Conservation (phyloP, 92 coral and sea anemone species). For the Ricordea florida region DNA sequence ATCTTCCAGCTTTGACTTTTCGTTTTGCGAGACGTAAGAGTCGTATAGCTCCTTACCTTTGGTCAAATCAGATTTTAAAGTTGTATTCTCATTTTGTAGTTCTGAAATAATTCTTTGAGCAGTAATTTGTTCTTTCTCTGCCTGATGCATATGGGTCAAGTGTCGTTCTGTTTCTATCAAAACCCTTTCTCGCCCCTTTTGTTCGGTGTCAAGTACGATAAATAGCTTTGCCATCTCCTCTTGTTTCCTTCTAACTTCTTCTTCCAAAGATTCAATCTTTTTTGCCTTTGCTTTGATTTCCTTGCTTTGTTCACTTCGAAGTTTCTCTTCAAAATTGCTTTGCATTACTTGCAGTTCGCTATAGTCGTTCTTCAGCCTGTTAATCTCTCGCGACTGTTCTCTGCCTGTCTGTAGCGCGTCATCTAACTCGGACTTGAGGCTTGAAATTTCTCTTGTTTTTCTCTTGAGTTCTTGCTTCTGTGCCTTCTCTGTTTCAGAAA, state of each 20-base stretch:
- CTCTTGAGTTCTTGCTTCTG: conserved; percentile 25
- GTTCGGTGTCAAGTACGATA: conserved; percentile 78
- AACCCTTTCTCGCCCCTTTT: conserved; percentile 83
- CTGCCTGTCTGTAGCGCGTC: conserved; percentile 1
- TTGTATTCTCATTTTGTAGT: conserved; percentile 19
- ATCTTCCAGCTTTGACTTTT: conserved; percentile 61
- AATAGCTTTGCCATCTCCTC: conserved; percentile 59
- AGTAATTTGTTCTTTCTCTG: conserved; percentile 65
- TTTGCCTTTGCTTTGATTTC: conserved; percentile 57
- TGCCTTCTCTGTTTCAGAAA: conserved; percentile 22
- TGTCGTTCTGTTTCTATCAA: conserved; percentile 87
- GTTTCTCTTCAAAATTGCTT: conserved; percentile 43
- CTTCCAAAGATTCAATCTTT: conserved; percentile 56
- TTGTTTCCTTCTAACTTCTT: conserved; percentile 44
- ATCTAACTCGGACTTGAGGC: conserved; percentile 43
- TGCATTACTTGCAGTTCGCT: conserved; percentile 37
- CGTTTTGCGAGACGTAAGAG: conserved; percentile 37
- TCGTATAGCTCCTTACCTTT: conserved; percentile 62
- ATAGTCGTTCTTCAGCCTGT: neutral
- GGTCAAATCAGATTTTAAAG: conserved; percentile 50
- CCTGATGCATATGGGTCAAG: conserved; percentile 64
- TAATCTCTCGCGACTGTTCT: conserved; percentile 37
- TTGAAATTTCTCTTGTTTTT: conserved; percentile 30
- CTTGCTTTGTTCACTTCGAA: conserved; percentile 40
- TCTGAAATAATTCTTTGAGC: conserved; percentile 45